A percentile compares a stretch with the other conserved stretches of the same genome.
Conservation (phyloP, 2,888 invertebrate genomes). For the Callinectes sapidus region DNA sequence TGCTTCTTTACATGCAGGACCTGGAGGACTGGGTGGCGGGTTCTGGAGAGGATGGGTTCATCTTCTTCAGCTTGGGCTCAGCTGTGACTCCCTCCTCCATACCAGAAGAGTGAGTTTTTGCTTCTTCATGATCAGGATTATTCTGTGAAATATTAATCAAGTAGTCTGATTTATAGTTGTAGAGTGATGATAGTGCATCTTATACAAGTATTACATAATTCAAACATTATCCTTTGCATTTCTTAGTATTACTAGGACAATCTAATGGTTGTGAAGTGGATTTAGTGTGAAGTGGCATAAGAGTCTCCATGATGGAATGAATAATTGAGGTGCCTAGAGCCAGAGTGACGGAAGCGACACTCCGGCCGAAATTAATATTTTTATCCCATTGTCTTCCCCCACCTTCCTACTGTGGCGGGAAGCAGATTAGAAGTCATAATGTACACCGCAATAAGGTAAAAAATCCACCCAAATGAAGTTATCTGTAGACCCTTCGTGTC, state of each 20-base stretch:
- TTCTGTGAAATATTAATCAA: background rate
- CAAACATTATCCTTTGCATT: background rate
- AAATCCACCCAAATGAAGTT: too few species aligned
- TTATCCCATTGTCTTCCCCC: too few species aligned
- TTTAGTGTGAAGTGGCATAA: too few species aligned
- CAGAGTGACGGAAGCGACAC: too few species aligned
- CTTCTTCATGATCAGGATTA: background rate
- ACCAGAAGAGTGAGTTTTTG: constrained; percentile 62
- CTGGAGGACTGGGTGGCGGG: constrained; percentile 64
- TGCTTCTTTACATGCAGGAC: constrained; percentile 44
- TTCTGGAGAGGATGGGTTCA: constrained; percentile 62
- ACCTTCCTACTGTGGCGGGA: too few species aligned
- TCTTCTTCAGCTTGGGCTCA: constrained; percentile 70
- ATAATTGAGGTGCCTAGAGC: too few species aligned
- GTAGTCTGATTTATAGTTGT: background rate
- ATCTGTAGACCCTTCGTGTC: too few species aligned
- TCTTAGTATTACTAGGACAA: background rate
- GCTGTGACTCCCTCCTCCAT: constrained; percentile 48
- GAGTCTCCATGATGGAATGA: too few species aligned
- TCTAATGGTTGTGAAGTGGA: too few species aligned
- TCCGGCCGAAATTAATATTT: too few species aligned
- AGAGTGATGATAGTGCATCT: background rate
- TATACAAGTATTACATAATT: background rate
- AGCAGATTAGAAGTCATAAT: too few species aligned
- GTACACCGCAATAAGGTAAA: too few species aligned